Evolutionary conservation across 2,113 vertebrate species (phyloP).

Genomic region (Xenopus laevis): DNA sequence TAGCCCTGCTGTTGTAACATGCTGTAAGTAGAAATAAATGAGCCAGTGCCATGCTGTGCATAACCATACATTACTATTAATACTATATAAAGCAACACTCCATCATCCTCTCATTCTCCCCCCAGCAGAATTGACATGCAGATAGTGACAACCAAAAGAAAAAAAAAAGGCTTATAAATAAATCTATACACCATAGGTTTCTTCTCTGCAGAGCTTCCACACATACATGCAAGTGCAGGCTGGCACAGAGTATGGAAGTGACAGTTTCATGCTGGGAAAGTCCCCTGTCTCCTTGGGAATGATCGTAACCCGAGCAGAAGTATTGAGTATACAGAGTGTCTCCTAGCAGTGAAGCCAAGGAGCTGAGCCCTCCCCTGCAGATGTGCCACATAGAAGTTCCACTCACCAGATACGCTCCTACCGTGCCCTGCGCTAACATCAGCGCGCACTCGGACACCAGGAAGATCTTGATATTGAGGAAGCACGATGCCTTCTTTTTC

Average conservation of each 20-base stretch:
- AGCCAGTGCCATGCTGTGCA: background rate
- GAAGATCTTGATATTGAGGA: constrained; percentile 95
- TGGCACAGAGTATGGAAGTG: constrained; percentile 9
- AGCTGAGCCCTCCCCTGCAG: background rate
- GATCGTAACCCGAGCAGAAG: background rate
- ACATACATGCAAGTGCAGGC: constrained; percentile 5
- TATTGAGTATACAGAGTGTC: constrained; percentile 1
- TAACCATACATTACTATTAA: background rate
- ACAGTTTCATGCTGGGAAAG: background rate
- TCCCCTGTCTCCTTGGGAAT: background rate
- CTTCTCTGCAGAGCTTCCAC: constrained; percentile 18
- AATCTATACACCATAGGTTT: background rate
- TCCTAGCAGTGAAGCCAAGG: background rate
- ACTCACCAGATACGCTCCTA: constrained; percentile 97
- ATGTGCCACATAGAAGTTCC: background rate
- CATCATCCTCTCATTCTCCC: background rate
- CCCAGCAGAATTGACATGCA: constrained; percentile 10
- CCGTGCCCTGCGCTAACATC: constrained; percentile 95
- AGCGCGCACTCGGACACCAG: constrained; percentile 92
- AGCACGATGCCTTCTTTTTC: constrained; percentile 80
- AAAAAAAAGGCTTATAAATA: constrained; percentile 2
- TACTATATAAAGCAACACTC: background rate
- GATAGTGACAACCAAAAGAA: constrained; percentile 6
- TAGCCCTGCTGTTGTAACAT: background rate
- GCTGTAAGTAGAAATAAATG: background rate